Base-by-base conservation (phyloP, 2,888 invertebrate genomes). In the Ypsolopha scabrella region DNA sequence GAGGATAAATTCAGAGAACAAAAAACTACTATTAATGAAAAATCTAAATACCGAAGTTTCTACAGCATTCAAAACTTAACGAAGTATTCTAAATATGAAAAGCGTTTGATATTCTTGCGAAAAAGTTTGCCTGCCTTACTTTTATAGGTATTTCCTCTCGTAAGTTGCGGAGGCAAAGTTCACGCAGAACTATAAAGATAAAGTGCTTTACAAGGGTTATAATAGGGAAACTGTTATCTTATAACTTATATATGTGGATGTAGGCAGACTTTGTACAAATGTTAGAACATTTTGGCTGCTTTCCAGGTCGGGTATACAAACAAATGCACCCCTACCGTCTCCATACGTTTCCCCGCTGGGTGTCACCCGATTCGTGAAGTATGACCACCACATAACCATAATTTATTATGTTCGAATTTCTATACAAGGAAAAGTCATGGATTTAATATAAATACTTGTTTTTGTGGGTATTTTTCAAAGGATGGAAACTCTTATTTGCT, bases 321-420 rank as follows among this genome's bases (percentile, higher is more conserved):
- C 39, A 49, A 49, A 49, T 49, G 49, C 49, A 41, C 49, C 49
- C 49, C 48, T 39, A n/a, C 14, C 37, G 8, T 11, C 47, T 48
- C 47, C 47, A 35, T 34, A 48, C 47, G 47, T 48, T 48, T 11
- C n/a, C 46, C 37, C 39, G 48, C 10, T 13, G 39, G 33, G 39
- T 49, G 49, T 41, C 49, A 35, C 49, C n/a, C 10, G 46, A 35
- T 41, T 37, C 47, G 37, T 48, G 14, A 48, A 48, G 47, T 48
- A 36, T 11, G 24, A 34, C 45, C 24, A n/a, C 13, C n/a, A 41
- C 1, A 39, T 39, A 39, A 11, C 7, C 2, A 39, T 38, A 38
- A 10, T 38, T n/a, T 11, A 39, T 24, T 24, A 24, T 24, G 24
- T 24, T 24, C 24, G 24, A 4, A 2, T 24, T 24, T 24, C 24